Percentiles rank a stretch among this genome's conserved stretches.
phyloP scores from a whole-genome alignment of 2,113 vertebrate species.

The Asarcornis scutulata region DNA sequence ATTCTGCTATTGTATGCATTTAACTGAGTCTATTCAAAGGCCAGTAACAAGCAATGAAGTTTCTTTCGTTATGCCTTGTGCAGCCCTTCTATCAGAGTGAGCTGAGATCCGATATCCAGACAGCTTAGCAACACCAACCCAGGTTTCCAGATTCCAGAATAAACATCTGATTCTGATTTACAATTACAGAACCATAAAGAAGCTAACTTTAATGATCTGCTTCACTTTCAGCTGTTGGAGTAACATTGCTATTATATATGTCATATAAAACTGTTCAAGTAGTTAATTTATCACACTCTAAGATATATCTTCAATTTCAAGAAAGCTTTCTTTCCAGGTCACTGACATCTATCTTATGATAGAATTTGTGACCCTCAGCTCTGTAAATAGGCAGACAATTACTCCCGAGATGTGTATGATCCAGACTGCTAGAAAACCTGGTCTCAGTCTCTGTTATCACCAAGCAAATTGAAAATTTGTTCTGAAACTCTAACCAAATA shows the following conservation, averaged over 20 bases:
- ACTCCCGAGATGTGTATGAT: not conserved
- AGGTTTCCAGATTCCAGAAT: no score
- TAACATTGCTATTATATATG: not conserved
- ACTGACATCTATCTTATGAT: not conserved
- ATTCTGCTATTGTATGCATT: not conserved
- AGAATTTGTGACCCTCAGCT: not conserved
- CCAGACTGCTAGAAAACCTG: not conserved
- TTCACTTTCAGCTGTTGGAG: not conserved
- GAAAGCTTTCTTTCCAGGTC: not conserved
- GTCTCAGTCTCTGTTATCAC: not conserved
- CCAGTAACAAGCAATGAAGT: not conserved
- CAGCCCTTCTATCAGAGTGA: not conserved
- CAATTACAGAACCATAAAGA: not conserved
- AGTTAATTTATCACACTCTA: not conserved
- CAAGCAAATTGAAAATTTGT: not conserved
- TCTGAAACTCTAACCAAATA: not conserved
- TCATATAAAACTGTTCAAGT: not conserved
- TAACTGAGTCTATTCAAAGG: not conserved
- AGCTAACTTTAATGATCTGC: no score
- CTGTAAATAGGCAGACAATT: not conserved
- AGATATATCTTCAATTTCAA: not conserved
- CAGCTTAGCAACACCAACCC: not conserved
- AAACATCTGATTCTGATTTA: not conserved
- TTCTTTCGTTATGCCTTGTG: not conserved
- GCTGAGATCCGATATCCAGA: not conserved